phyloP scores from a whole-genome alignment of 53 echinoderm and acorn worm species.

The Stichopus horrens region DNA sequence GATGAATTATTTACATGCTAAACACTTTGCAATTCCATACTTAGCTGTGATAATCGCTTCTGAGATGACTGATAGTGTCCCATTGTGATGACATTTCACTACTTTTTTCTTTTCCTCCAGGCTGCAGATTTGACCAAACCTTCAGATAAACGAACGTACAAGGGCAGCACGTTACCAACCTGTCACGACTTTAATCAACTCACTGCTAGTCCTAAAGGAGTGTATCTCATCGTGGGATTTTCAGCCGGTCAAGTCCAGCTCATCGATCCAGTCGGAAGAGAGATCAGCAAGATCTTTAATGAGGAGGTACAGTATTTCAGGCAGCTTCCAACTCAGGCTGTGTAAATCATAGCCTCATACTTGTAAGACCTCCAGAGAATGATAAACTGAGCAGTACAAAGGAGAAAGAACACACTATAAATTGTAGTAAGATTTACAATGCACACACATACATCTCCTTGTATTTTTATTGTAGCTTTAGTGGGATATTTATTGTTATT shows the following conservation, averaged over 20 bases:
- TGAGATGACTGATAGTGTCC: no score
- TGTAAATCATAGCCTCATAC: background rate
- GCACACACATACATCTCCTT: background rate
- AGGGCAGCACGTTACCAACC: constrained; percentile 92
- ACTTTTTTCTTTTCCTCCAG: constrained; percentile 45
- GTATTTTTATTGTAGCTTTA: background rate
- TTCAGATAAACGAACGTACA: constrained; percentile 91
- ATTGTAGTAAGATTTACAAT: background rate
- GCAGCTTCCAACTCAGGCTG: background rate
- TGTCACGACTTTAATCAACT: constrained; percentile 98
- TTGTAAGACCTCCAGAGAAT: background rate
- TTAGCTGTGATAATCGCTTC: no score
- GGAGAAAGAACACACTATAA: background rate
- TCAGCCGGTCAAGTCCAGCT: constrained; percentile 98
- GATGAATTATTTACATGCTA: no score
- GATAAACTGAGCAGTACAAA: background rate
- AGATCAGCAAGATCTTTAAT: constrained; percentile 92
- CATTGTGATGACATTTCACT: no score
- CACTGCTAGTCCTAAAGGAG: constrained; percentile 89
- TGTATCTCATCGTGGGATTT: constrained; percentile 88
- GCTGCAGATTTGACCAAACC: constrained; percentile 98
- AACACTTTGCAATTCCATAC: no score
- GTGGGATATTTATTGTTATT: background rate
- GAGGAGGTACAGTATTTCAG: constrained; percentile 67
- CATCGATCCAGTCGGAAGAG: constrained; percentile 93